phyloP scores from a whole-genome alignment of 1,140 invertebrate genomes.

The Anadara kagoshimensis region DNA sequence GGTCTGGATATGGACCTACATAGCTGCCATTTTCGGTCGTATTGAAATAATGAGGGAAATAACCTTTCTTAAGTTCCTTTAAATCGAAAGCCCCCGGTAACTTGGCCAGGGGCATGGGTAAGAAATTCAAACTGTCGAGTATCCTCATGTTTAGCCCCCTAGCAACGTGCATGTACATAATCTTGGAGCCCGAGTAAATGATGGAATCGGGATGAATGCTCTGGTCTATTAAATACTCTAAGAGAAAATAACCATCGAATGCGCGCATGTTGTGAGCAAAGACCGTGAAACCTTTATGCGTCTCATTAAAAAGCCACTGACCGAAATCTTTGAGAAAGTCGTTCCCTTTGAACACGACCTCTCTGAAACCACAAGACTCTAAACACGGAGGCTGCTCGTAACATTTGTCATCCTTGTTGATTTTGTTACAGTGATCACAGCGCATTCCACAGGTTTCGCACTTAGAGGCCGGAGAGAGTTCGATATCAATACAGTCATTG shows the following conservation, averaged over 20 bases:
- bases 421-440: neutral
- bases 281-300: neutral
- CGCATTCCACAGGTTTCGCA: neutral
- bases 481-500: neutral
- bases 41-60: conserved; percentile 41
- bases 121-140: conserved; percentile 18
- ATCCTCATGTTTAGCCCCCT: conserved; percentile 14
- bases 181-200: conserved; percentile 8
- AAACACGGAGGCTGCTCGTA: neutral
- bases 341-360: conserved; percentile 1
- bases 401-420: neutral
- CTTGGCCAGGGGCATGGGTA: conserved; percentile 23
- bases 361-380: conserved; percentile 7
- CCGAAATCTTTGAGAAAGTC: neutral
- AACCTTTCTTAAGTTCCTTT: conserved; percentile 35
- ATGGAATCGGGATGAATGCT: conserved; percentile 2
- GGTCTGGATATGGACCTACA: conserved; percentile 20
- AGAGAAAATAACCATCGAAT: neutral
- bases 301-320: neutral
- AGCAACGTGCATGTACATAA: conserved; percentile 6
- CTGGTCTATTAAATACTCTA: neutral
- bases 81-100: conserved; percentile 31
- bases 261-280: conserved; percentile 16
- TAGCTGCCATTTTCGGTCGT: conserved; percentile 23
- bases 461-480: conserved; percentile 4